These are phyloP conservation scores for Xiphydria camelus DNA, from an alignment of 2,888 invertebrate genomes.

Conservation along the genomic window DNA sequence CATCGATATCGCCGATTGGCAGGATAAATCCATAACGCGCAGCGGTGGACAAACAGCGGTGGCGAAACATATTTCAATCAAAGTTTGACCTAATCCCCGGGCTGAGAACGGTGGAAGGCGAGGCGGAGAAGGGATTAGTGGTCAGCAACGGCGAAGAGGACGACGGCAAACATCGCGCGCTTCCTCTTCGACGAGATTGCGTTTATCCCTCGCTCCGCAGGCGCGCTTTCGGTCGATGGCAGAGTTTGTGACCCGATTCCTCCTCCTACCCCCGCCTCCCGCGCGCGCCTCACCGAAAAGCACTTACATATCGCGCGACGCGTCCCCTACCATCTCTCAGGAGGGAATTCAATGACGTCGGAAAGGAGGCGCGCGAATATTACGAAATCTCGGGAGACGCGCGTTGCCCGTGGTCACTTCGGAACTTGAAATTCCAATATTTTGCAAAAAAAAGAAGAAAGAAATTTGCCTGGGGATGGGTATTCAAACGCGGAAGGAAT, in stretches of 20 bases:
- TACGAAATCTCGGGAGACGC: too few relatives aligned
- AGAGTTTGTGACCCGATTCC: conserved; percentile 8
- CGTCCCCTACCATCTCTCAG: too few relatives aligned
- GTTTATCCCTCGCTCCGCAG: not conserved
- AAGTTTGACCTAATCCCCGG: conserved; percentile 42
- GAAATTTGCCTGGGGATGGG: too few relatives aligned
- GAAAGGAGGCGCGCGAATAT: too few relatives aligned
- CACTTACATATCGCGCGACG: conserved; percentile 8
- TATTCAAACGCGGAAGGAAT: too few relatives aligned
- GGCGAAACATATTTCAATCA: conserved; percentile 52
- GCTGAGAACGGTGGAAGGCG: conserved; percentile 19
- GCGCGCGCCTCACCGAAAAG: not conserved
- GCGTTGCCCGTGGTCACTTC: too few relatives aligned
- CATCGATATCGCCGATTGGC: too few relatives aligned
- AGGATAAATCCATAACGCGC: conserved; percentile 34
- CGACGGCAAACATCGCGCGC: not conserved
- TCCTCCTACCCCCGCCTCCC: not conserved
- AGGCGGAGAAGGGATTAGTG: conserved; percentile 22
- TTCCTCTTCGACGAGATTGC: not conserved
- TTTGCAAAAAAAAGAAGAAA: too few relatives aligned
- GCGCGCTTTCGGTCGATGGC: conserved; percentile 5
- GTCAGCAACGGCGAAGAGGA: not conserved
- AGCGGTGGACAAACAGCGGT: conserved; percentile 45
- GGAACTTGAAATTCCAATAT: too few relatives aligned
- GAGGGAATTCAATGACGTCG: too few relatives aligned